These are phyloP conservation scores for Lochmaea capreae DNA, from an alignment of 2,888 invertebrate species.

Conservation along the genomic window DNA sequence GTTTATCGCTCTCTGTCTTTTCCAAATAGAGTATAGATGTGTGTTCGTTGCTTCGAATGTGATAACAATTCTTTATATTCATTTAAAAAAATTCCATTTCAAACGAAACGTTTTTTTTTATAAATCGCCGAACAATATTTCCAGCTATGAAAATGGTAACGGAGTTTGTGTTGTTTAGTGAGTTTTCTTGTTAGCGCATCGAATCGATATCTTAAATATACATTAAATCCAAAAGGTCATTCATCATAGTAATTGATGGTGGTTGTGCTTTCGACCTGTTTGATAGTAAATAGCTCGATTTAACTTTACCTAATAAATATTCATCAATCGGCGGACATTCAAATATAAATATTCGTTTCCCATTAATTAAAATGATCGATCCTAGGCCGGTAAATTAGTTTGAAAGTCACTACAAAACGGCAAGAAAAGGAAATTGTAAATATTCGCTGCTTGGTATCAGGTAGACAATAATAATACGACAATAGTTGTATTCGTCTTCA, in stretches of 20 bases:
- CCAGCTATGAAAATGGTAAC: neutral
- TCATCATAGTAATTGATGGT: conserved; percentile 35
- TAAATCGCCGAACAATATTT: neutral
- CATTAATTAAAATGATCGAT: conserved; percentile 37
- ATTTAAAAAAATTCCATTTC: neutral
- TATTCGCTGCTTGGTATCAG: no score
- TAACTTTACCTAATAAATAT: conserved; percentile 35
- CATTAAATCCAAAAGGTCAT: conserved; percentile 35
- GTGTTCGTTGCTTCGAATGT: no score
- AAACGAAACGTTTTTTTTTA: neutral
- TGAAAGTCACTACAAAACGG: conserved; percentile 13
- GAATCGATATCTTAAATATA: conserved; percentile 36
- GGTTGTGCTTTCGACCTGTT: conserved; percentile 28
- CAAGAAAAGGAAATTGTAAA: conserved; percentile 14
- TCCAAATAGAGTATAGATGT: no score
- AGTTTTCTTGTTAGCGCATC: conserved; percentile 36
- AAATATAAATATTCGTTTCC: conserved; percentile 33
- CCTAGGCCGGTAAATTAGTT: conserved; percentile 21
- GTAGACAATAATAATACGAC: neutral
- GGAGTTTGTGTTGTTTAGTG: conserved; percentile 25
- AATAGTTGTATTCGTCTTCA: no score
- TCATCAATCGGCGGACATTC: conserved; percentile 32
- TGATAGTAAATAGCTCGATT: conserved; percentile 27
- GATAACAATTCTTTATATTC: no score
- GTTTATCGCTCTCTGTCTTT: no score